A percentile compares a stretch with the other conserved stretches of the same genome.
Conservation (phyloP, 2,888 invertebrate species). For the Homarus gammarus region DNA sequence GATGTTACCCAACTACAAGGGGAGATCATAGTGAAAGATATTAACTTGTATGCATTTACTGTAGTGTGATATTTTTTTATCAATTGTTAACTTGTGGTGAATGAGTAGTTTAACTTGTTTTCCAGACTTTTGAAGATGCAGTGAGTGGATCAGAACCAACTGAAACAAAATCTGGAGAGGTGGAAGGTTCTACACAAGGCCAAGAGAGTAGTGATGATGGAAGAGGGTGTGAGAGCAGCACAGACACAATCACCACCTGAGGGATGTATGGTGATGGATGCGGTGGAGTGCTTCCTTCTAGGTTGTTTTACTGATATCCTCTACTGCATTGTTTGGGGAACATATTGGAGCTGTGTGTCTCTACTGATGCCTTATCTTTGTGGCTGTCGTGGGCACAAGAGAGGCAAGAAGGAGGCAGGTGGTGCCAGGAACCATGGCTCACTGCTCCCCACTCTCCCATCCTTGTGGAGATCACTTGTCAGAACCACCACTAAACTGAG, state of each 20-base stretch:
- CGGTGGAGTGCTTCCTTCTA: conserved; percentile 43
- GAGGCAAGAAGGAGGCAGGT: conserved; percentile 37
- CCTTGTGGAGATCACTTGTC: conserved; percentile 18
- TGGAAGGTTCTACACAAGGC: conserved; percentile 26
- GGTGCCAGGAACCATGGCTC: conserved; percentile 21
- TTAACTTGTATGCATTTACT: no score
- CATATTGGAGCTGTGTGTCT: conserved; percentile 35
- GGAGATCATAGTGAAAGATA: no score
- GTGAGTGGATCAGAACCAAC: conserved; percentile 43
- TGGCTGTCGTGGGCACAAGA: conserved; percentile 13
- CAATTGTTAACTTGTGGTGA: no score
- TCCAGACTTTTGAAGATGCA: conserved; percentile 57
- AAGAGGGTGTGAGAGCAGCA: conserved; percentile 39
- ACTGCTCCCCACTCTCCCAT: conserved; percentile 20
- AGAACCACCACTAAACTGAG: conserved; percentile 13
- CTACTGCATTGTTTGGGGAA: conserved; percentile 46
- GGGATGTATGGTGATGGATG: conserved; percentile 36
- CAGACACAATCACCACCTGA: conserved; percentile 59
- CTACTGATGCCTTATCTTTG: conserved; percentile 39
- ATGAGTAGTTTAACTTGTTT: neutral
- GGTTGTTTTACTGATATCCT: conserved; percentile 32
- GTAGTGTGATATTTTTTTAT: no score
- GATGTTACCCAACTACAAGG: no score
- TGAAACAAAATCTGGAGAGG: conserved; percentile 35
- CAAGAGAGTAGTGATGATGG: conserved; percentile 21